These are phyloP conservation scores for Mola mola DNA, from an alignment of 2,113 vertebrate species.

Conservation along the genomic window DNA sequence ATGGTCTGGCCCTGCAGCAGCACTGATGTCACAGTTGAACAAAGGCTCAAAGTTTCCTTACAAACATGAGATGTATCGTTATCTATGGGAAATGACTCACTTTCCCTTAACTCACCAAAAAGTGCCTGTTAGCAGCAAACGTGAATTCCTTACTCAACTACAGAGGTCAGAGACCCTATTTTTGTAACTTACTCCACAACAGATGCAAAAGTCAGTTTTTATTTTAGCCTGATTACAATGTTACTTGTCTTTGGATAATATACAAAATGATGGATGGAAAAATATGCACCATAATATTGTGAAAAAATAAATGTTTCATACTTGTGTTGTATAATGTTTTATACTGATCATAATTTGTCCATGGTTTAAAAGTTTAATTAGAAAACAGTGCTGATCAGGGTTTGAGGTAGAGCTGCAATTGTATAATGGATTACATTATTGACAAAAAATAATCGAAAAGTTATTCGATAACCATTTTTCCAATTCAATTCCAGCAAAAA, in stretches of 20 bases:
- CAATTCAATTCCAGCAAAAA: not conserved
- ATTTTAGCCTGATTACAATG: not conserved
- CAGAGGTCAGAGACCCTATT: too few species aligned
- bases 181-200: not conserved
- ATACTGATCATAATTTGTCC: too few species aligned
- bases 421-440: too few species aligned
- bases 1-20: not conserved
- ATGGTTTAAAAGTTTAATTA: too few species aligned
- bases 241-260: conserved; percentile 60
- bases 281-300: conserved; percentile 1
- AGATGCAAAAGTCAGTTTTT: conserved; percentile 5
- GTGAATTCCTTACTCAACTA: not conserved
- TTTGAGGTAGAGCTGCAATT: too few species aligned
- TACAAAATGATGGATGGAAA: conserved; percentile 16
- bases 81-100: not conserved
- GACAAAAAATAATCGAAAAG: too few species aligned
- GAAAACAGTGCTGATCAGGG: too few species aligned
- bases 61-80: not conserved
- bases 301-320: conserved; percentile 26
- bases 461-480: too few species aligned
- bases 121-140: conserved; percentile 34
- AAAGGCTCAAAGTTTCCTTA: not conserved
- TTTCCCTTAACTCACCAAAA: conserved; percentile 21
- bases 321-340: too few species aligned
- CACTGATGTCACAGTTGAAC: not conserved